Evolutionary conservation across 2,797 vertebrate species (phyloP).

Genomic region (Benthosema pterotum): DNA sequence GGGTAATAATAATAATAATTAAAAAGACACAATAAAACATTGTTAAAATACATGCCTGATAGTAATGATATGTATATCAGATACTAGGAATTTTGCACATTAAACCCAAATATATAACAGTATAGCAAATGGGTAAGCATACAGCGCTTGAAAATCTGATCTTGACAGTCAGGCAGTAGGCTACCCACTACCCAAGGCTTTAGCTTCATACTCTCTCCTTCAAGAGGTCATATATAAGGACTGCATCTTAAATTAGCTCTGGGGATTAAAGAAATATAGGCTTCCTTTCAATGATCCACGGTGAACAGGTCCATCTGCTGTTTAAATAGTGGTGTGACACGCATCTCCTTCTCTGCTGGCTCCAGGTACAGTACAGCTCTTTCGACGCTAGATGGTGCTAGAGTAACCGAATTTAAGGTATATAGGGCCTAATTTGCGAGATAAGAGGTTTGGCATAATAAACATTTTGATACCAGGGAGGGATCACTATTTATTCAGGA

Average conservation of each 20-base stretch:
- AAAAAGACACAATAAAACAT: too few species aligned
- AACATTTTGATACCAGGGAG: too few species aligned
- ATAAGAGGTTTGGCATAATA: neutral
- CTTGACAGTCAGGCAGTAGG: neutral
- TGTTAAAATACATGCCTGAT: too few species aligned
- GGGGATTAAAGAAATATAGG: conserved; percentile 22
- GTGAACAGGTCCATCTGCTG: conserved; percentile 76
- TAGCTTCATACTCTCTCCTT: conserved; percentile 31
- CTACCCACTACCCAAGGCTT: conserved; percentile 26
- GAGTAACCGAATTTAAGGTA: neutral
- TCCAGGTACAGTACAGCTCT: too few species aligned
- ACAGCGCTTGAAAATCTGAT: too few species aligned
- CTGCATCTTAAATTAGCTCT: conserved; percentile 50
- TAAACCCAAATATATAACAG: too few species aligned
- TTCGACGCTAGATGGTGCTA: conserved; percentile 36
- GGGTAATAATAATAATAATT: too few species aligned
- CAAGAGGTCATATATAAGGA: conserved; percentile 67
- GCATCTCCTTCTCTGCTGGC: neutral
- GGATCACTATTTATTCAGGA: too few species aligned
- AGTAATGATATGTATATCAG: too few species aligned
- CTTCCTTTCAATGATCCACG: conserved; percentile 40
- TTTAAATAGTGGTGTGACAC: conserved; percentile 17
- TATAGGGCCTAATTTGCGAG: neutral
- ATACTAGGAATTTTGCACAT: too few species aligned
- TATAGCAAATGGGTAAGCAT: too few species aligned